Evolutionary conservation across 2,113 vertebrate species (phyloP).

Genomic region (Pipa parva): DNA sequence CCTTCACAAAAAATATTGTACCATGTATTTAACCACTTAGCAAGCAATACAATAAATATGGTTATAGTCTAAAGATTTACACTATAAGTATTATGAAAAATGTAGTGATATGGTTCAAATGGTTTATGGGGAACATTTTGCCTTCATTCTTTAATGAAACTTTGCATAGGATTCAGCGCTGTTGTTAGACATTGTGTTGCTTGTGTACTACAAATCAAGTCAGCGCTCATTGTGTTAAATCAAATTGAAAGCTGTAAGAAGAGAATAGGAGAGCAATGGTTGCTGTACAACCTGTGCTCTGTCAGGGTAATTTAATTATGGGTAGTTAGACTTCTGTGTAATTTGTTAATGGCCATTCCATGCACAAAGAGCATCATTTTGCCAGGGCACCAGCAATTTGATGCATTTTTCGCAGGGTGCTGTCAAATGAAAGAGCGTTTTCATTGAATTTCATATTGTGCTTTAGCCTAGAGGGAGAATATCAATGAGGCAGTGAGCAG

Average conservation of each 20-base stretch:
- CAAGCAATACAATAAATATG: too few species aligned
- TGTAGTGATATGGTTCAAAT: too few species aligned
- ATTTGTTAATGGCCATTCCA: slow-evolving; percentile 56
- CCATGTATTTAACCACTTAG: too few species aligned
- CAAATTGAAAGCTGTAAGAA: neutral
- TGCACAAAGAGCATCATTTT: slow-evolving; percentile 49
- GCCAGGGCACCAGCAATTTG: slow-evolving; percentile 49
- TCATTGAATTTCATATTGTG: slow-evolving; percentile 52
- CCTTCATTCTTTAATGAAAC: too few species aligned
- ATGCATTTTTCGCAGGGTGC: slow-evolving; percentile 51
- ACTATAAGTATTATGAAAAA: too few species aligned
- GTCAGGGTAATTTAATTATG: slow-evolving; percentile 59
- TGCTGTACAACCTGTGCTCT: slow-evolving; percentile 52
- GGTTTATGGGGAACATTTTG: too few species aligned
- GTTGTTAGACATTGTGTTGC: too few species aligned
- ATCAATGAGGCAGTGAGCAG: slow-evolving; percentile 50
- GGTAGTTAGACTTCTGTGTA: slow-evolving; percentile 55
- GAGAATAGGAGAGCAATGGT: slow-evolving; percentile 36
- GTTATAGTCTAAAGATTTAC: too few species aligned
- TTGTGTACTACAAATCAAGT: neutral
- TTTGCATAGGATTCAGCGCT: too few species aligned
- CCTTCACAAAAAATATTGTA: too few species aligned
- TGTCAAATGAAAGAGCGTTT: slow-evolving; percentile 53
- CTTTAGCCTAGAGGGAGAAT: slow-evolving; percentile 49
- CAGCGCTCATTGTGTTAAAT: neutral